These are phyloP conservation scores for Sinocyclocheilus maitianheensis DNA, from an alignment of 2,113 vertebrate species.

Conservation along the genomic window DNA sequence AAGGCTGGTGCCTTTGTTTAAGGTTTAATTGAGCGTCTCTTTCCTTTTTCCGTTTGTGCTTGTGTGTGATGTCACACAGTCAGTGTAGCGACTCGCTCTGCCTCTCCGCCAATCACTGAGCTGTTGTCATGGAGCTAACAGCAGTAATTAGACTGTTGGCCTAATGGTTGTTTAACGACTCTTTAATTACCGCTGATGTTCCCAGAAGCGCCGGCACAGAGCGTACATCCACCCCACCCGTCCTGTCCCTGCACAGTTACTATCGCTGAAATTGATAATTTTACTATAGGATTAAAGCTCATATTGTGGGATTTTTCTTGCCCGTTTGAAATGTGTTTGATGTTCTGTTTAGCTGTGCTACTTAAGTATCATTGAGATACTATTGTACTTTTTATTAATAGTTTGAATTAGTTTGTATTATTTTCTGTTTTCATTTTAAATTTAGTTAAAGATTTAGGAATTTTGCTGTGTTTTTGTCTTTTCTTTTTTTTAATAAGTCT, in stretches of 20 bases:
- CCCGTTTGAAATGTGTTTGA: not conserved
- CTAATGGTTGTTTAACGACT: constrained; percentile 44
- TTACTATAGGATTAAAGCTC: not conserved
- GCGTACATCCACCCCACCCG: not conserved
- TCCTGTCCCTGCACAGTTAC: not conserved
- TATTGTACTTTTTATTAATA: not conserved
- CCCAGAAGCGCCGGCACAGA: constrained; percentile 32
- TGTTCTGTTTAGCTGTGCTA: not conserved
- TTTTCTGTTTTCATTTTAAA: too few relatives aligned
- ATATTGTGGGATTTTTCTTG: not conserved
- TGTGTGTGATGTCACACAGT: constrained; percentile 33
- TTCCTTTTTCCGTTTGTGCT: not conserved
- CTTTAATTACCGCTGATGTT: constrained; percentile 57
- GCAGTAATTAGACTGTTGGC: constrained; percentile 46
- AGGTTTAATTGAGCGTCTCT: not conserved
- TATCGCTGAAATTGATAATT: not conserved
- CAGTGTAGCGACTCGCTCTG: constrained; percentile 10
- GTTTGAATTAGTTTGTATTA: not conserved
- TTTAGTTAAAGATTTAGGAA: not conserved
- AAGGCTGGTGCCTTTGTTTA: not conserved
- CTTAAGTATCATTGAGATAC: not conserved
- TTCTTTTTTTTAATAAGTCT: not conserved
- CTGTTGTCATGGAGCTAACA: constrained; percentile 56
- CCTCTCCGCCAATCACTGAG: constrained; percentile 23
- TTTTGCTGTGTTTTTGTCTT: too few relatives aligned